phyloP scores from a whole-genome alignment of 2,113 vertebrate genomes.

The Etheostoma spectabile region DNA sequence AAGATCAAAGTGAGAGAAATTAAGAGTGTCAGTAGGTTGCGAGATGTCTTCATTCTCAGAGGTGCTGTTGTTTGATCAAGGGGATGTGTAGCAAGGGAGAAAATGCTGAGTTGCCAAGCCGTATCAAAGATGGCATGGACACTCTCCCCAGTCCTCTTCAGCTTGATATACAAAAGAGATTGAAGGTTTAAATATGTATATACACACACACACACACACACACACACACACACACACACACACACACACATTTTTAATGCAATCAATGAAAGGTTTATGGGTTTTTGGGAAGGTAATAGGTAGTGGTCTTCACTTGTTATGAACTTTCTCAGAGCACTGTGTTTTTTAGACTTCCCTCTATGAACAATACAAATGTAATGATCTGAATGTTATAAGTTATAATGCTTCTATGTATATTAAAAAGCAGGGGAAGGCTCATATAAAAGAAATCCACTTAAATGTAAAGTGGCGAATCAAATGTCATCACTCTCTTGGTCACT shows the following conservation, averaged over 20 bases:
- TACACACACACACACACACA: too few relatives aligned
- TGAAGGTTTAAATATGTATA: too few relatives aligned
- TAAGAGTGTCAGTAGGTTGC: slow-evolving; percentile 59
- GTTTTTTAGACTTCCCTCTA: slow-evolving; percentile 4
- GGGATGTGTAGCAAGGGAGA: slow-evolving; percentile 48
- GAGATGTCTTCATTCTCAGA: slow-evolving; percentile 65
- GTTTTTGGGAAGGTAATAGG: neutral
- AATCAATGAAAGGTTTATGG: neutral
- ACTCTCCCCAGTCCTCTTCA: slow-evolving; percentile 30
- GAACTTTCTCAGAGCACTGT: neutral
- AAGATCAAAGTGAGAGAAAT: slow-evolving; percentile 73
- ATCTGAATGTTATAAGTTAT: slow-evolving; percentile 23
- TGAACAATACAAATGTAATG: slow-evolving; percentile 6
- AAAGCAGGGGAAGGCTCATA: slow-evolving; percentile 1
- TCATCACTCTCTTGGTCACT: neutral
- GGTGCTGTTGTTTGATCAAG: slow-evolving; percentile 71
- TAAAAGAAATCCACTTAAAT: slow-evolving; percentile 31
- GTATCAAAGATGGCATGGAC: slow-evolving; percentile 41
- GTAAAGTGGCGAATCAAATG: slow-evolving; percentile 26
- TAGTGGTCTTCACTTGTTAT: neutral
- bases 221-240: too few relatives aligned
- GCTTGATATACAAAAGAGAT: slow-evolving; percentile 26
- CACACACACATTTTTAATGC: neutral
- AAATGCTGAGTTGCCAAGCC: slow-evolving; percentile 55
- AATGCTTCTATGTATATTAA: neutral